Conservation (phyloP, 2,113 vertebrate species). For the Irena cyanogastra region DNA sequence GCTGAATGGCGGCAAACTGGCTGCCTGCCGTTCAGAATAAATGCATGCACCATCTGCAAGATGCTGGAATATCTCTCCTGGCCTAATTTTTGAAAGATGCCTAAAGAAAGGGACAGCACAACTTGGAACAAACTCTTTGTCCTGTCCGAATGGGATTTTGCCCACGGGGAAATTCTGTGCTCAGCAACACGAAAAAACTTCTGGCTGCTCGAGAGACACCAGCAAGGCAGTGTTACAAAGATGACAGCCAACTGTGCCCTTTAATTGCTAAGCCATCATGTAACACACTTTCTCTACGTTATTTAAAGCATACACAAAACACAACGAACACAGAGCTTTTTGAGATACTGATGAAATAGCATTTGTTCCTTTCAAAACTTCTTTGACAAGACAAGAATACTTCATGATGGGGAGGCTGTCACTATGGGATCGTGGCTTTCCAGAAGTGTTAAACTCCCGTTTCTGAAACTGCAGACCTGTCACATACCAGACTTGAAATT, state of each 20-base stretch:
- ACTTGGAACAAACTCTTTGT: neutral
- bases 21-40: neutral
- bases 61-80: neutral
- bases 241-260: neutral
- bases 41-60: neutral
- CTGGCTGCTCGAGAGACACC: neutral
- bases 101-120: neutral
- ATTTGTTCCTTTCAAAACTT: slow-evolving; percentile 29
- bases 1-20: neutral
- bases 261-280: neutral
- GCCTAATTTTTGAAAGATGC: neutral
- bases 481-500: neutral
- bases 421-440: neutral
- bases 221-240: neutral
- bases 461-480: neutral
- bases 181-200: neutral
- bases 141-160: neutral
- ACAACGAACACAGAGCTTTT: neutral
- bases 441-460: neutral
- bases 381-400: neutral
- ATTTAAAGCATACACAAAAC: neutral
- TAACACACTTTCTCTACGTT: neutral
- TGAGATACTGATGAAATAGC: neutral
- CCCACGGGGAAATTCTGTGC: neutral
- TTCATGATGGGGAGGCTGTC: neutral